A percentile compares a stretch with the other conserved stretches of the same genome.
phyloP scores from a whole-genome alignment of 2,113 vertebrate species.

The Carlito syrichta region DNA sequence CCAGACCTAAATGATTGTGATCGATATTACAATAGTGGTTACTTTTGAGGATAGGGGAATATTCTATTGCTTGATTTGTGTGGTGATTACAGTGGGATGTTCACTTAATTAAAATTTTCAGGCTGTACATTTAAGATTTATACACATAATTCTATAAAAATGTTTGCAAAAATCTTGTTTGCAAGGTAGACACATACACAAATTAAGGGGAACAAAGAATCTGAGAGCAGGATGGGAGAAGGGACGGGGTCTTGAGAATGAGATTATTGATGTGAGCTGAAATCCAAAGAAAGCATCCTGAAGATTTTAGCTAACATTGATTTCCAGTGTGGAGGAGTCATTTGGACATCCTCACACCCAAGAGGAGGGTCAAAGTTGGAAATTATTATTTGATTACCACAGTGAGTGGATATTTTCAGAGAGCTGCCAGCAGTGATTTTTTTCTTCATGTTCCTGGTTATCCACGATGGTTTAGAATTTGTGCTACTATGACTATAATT shows the following conservation, averaged over 20 bases:
- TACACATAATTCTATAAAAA: neutral
- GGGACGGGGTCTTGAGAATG: neutral
- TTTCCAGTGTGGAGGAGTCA: neutral
- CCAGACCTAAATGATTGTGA: neutral
- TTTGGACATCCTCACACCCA: neutral
- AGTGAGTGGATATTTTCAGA: neutral
- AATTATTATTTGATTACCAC: neutral
- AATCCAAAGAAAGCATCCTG: neutral
- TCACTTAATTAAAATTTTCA: neutral
- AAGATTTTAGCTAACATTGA: neutral
- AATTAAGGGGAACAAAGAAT: slow-evolving; percentile 10
- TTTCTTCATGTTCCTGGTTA: neutral
- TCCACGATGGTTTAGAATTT: neutral
- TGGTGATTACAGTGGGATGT: neutral
- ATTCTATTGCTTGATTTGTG: neutral
- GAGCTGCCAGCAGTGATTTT: neutral
- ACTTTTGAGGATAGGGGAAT: neutral
- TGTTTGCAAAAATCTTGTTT: neutral
- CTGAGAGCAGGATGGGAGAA: neutral
- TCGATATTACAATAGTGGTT: neutral
- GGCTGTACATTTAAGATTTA: neutral
- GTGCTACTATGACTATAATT: neutral
- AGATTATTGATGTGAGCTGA: neutral
- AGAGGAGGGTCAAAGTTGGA: neutral
- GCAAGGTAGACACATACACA: neutral